Conservation (phyloP, 2,888 invertebrate species). For the Poecilus cupreus region DNA sequence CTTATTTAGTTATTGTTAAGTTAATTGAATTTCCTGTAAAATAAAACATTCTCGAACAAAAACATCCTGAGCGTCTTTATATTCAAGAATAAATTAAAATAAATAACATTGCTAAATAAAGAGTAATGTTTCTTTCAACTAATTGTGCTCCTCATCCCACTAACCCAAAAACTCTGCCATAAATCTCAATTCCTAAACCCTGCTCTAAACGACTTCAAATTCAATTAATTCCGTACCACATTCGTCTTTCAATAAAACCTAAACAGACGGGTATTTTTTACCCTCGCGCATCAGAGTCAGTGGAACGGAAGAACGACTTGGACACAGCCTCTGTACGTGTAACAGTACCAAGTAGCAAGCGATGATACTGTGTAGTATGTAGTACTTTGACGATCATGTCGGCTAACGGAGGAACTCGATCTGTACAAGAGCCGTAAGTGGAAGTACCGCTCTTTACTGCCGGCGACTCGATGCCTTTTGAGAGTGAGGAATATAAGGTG, state of each 20-base stretch:
- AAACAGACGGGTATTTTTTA: conserved; percentile 20
- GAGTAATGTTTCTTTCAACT: background rate
- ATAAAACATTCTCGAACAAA: no score
- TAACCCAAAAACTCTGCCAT: background rate
- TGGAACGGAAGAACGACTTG: conserved; percentile 14
- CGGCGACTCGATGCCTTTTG: background rate
- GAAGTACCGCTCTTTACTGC: background rate
- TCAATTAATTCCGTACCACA: conserved; percentile 33
- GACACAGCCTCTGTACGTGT: background rate
- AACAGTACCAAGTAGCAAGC: background rate
- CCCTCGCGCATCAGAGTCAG: background rate
- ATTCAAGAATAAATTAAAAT: background rate
- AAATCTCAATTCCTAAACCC: conserved; percentile 12
- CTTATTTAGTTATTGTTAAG: no score
- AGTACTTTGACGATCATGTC: background rate
- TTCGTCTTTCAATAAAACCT: background rate
- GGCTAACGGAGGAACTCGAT: background rate
- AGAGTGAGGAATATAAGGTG: background rate
- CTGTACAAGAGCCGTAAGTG: background rate
- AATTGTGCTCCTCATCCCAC: background rate
- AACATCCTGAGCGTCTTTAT: no score
- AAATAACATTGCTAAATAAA: background rate
- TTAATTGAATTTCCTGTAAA: no score
- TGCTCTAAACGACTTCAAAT: conserved; percentile 9
- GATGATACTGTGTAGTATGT: background rate